These are phyloP conservation scores for Brienomyrus brachyistius DNA, from an alignment of 2,113 vertebrate genomes.

Conservation along the genomic window DNA sequence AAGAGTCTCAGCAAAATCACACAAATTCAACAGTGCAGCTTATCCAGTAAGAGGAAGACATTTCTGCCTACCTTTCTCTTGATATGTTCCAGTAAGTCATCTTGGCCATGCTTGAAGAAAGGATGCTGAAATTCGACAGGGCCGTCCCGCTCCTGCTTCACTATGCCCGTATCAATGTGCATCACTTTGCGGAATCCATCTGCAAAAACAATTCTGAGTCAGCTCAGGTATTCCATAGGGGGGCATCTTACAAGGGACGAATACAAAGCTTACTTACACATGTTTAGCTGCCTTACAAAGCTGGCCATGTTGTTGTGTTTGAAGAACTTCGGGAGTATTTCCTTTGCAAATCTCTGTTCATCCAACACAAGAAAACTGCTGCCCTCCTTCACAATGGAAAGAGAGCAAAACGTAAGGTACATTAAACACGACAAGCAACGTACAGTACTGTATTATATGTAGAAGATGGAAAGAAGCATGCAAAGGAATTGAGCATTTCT, in stretches of 20 bases:
- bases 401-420: neutral
- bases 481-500: neutral
- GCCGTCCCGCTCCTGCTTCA: constrained; percentile 85
- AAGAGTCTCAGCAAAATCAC: neutral
- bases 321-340: constrained; percentile 96
- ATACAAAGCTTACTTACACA: constrained; percentile 72
- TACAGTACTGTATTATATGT: neutral
- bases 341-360: constrained; percentile 90
- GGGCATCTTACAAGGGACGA: neutral
- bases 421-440: neutral
- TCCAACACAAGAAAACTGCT: constrained; percentile 92
- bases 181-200: constrained; percentile 96
- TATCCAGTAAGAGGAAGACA: neutral
- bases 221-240: neutral
- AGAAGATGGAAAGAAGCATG: neutral
- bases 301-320: constrained; percentile 99
- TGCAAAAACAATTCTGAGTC: constrained; percentile 35
- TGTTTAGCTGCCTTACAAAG: constrained; percentile 94
- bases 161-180: constrained; percentile 81
- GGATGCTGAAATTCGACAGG: constrained; percentile 92
- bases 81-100: constrained; percentile 88
- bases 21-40: neutral
- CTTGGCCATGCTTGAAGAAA: constrained; percentile 86
- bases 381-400: constrained; percentile 66
- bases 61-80: constrained; percentile 80